phyloP scores from a whole-genome alignment of 2,888 invertebrate species.

The Tuta absoluta region DNA sequence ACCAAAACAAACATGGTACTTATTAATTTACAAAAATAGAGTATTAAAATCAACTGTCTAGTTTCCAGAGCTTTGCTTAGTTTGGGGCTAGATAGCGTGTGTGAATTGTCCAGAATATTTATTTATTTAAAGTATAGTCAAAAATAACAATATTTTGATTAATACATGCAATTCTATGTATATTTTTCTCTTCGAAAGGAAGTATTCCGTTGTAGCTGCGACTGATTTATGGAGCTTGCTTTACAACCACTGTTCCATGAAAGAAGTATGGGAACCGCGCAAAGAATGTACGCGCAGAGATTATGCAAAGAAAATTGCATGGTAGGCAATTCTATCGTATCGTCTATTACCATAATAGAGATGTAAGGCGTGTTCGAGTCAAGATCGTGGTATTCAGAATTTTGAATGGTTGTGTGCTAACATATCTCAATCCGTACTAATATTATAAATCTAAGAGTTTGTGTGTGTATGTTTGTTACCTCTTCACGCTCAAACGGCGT shows the following conservation, averaged over 20 bases:
- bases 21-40: no score
- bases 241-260: background rate
- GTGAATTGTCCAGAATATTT: no score
- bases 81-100: no score
- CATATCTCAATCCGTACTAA: no score
- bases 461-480: no score
- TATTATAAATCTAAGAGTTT: no score
- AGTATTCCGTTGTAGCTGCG: background rate
- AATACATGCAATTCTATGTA: background rate
- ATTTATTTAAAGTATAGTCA: no score
- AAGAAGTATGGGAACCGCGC: constrained; percentile 19
- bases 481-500: no score
- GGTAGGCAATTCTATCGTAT: constrained; percentile 27
- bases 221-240: background rate
- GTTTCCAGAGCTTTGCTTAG: no score
- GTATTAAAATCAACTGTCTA: no score
- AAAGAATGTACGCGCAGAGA: constrained; percentile 15
- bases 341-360: constrained; percentile 23
- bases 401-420: background rate
- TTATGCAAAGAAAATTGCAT: constrained; percentile 28
- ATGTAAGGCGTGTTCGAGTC: background rate
- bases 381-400: background rate
- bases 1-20: no score
- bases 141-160: background rate
- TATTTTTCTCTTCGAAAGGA: background rate